These are phyloP conservation scores for Harpagus bidentatus DNA, from an alignment of 2,113 vertebrate genomes.

Conservation along the genomic window DNA sequence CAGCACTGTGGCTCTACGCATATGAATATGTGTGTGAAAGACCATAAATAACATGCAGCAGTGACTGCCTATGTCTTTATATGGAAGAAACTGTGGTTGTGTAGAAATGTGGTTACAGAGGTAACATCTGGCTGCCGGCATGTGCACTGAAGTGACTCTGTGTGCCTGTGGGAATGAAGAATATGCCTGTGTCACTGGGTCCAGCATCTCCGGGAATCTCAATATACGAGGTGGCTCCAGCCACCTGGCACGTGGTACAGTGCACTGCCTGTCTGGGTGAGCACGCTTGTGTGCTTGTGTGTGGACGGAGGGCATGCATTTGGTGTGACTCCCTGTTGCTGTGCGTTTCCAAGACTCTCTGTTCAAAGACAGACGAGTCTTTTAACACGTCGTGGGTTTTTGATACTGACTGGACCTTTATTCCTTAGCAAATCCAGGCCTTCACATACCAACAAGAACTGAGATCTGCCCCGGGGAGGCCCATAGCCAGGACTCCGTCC, in stretches of 20 bases:
- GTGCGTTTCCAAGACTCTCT: not conserved
- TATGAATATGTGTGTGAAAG: not conserved
- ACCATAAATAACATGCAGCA: not conserved
- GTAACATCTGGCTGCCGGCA: not conserved
- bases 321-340: not conserved
- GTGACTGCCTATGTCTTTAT: not conserved
- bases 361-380: not conserved
- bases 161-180: not conserved
- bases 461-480: not conserved
- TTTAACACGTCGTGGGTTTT: rapidly evolving
- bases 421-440: not conserved
- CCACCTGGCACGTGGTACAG: not conserved
- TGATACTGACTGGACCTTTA: not conserved
- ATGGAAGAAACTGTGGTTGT: not conserved
- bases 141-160: not conserved
- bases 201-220: too few relatives aligned
- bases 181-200: not conserved
- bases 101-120: not conserved
- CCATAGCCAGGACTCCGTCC: not conserved
- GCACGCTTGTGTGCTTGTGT: rapidly evolving
- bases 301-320: rapidly evolving
- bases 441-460: not conserved
- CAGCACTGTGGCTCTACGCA: not conserved
- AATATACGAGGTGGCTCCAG: not conserved
- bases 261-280: not conserved